A percentile compares a stretch with the other conserved stretches of the same genome.
Evolutionary conservation across 37 sponge, comb jelly and placozoan species (phyloP).

Genomic region (Chondrilla cf. caribensis): DNA sequence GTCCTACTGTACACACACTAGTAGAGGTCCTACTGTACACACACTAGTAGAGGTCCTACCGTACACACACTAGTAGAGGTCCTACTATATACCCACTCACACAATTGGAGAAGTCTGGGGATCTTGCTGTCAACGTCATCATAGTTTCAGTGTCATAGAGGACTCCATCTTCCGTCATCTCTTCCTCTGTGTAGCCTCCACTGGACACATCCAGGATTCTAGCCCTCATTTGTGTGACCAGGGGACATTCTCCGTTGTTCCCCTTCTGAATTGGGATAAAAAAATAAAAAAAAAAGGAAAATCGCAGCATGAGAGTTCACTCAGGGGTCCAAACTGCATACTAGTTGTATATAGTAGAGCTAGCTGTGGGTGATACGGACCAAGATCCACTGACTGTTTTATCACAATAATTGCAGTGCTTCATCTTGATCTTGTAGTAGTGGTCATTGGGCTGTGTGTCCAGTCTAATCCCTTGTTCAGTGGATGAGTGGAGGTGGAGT

Average conservation of each 20-base stretch:
- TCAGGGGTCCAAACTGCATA: too few relatives aligned
- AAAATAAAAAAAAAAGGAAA: neutral
- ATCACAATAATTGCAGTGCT: neutral
- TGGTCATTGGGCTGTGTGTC: neutral
- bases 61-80: too few relatives aligned
- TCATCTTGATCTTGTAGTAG: neutral
- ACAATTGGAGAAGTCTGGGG: neutral
- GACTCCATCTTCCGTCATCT: neutral
- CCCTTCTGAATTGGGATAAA: too few relatives aligned
- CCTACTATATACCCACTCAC: neutral
- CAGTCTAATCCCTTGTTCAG: neutral
- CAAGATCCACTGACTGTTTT: conserved; percentile 26
- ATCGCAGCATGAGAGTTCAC: neutral
- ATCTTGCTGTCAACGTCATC: neutral
- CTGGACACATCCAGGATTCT: conserved; percentile 7
- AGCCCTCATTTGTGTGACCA: neutral
- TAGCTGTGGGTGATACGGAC: too few relatives aligned
- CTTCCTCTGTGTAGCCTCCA: conserved; percentile 1
- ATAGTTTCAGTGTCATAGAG: neutral
- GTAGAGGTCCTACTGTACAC: too few relatives aligned
- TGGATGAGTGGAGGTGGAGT: too few relatives aligned
- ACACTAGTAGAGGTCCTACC: too few relatives aligned
- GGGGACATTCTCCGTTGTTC: neutral
- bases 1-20: neutral
- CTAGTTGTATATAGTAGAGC: too few relatives aligned